These are phyloP conservation scores for Monopis laevigella DNA, from an alignment of 2,888 invertebrate genomes.

Conservation along the genomic window DNA sequence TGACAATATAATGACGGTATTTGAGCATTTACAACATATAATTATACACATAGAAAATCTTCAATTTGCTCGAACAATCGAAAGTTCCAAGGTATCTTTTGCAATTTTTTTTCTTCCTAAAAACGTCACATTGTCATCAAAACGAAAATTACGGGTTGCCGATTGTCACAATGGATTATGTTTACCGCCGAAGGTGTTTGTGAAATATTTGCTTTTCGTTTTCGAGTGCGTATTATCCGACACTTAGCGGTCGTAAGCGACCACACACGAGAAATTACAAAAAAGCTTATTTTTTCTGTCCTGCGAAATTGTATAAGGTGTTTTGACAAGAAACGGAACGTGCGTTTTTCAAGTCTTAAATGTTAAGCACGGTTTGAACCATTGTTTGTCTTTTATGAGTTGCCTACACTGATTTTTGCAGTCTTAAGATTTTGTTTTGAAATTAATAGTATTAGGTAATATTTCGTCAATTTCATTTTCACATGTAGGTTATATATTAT, in stretches of 20 bases:
- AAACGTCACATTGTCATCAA: constrained; percentile 50
- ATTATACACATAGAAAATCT: no score
- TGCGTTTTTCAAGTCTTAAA: constrained; percentile 48
- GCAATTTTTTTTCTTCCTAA: constrained; percentile 27
- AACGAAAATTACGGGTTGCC: constrained; percentile 44
- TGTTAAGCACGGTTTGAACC: constrained; percentile 50
- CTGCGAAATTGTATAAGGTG: constrained; percentile 57
- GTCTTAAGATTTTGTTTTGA: no score
- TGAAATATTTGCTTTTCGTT: constrained; percentile 58
- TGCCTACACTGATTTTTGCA: no score
- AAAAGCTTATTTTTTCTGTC: constrained; percentile 27
- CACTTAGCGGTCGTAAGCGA: constrained; percentile 24
- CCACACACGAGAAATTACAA: constrained; percentile 22
- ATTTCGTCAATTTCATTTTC: no score
- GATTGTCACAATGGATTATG: constrained; percentile 52
- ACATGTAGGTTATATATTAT: no score
- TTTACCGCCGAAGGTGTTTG: constrained; percentile 54
- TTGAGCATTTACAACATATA: no score
- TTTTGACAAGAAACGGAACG: constrained; percentile 60
- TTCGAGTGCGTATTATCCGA: constrained; percentile 51
- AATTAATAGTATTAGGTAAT: no score
- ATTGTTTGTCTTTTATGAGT: constrained; percentile 34
- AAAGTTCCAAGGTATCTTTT: constrained; percentile 9
- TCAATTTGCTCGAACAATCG: constrained; percentile 1
- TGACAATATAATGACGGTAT: constrained; percentile 51